These are phyloP conservation scores for Eremophila alpestris DNA, from an alignment of 2,797 vertebrate species.

Conservation along the genomic window DNA sequence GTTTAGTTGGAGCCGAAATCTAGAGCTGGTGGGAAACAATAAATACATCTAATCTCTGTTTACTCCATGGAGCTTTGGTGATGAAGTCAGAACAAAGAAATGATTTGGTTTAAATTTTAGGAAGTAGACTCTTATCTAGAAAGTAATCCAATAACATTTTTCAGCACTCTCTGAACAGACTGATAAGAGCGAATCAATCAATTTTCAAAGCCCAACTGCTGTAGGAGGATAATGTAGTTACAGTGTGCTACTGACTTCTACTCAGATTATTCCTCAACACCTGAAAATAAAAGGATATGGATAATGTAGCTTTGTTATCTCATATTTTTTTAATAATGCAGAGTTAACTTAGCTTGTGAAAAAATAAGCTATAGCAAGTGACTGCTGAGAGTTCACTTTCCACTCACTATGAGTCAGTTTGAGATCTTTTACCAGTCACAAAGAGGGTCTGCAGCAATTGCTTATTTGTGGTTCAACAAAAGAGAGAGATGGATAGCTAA, in stretches of 20 bases:
- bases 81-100: background rate
- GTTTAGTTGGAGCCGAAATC: background rate
- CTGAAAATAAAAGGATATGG: background rate
- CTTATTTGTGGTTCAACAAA: background rate
- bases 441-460: background rate
- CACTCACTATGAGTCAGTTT: background rate
- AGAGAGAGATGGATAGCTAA: background rate
- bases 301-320: background rate
- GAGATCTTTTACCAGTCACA: background rate
- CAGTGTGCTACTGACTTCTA: background rate
- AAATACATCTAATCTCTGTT: background rate
- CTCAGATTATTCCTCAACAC: background rate
- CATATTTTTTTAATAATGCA: background rate
- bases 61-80: background rate
- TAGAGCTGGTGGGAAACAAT: background rate
- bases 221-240: background rate
- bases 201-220: background rate
- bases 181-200: background rate
- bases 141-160: background rate
- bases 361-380: background rate
- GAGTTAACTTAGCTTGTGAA: background rate
- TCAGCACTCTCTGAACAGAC: background rate
- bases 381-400: background rate
- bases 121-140: background rate
- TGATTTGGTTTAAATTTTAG: background rate